Evolutionary conservation across 2,113 vertebrate species (phyloP).

Genomic region (Marmota flaviventris): DNA sequence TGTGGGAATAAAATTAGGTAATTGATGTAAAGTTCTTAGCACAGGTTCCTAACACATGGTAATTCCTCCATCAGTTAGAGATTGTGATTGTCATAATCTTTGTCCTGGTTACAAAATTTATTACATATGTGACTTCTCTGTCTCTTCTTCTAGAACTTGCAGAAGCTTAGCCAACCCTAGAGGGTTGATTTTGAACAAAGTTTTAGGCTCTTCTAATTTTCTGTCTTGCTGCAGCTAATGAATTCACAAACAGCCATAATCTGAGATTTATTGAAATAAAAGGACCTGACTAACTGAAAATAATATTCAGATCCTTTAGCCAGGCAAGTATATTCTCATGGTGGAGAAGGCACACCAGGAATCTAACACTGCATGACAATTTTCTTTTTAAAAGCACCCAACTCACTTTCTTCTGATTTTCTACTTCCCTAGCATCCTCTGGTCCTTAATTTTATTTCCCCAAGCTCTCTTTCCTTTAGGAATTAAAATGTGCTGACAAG

Average conservation of each 20-base stretch:
- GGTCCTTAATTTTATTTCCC: constrained; percentile 61
- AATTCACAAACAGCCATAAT: neutral
- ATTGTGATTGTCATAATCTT: neutral
- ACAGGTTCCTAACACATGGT: neutral
- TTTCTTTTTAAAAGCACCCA: constrained; percentile 48
- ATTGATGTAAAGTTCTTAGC: neutral
- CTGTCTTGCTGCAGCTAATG: neutral
- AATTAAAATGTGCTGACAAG: constrained; percentile 64
- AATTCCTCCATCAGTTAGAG: neutral
- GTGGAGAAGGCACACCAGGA: neutral
- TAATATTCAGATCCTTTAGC: neutral
- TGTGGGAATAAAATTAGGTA: neutral
- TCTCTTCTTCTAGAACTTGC: neutral
- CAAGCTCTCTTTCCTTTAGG: constrained; percentile 37
- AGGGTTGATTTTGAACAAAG: neutral
- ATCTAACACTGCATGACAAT: neutral
- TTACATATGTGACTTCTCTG: neutral
- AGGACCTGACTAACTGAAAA: neutral
- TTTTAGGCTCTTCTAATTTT: neutral
- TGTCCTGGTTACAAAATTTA: neutral
- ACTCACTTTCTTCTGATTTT: constrained; percentile 53
- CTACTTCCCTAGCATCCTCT: constrained; percentile 47
- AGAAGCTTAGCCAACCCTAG: neutral
- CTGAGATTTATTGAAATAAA: neutral
- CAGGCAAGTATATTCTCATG: neutral